Evolutionary conservation across 2,888 invertebrate species (phyloP), one percentile per base, ranked within the genome.

Genomic region (Apotomis turbidana): DNA sequence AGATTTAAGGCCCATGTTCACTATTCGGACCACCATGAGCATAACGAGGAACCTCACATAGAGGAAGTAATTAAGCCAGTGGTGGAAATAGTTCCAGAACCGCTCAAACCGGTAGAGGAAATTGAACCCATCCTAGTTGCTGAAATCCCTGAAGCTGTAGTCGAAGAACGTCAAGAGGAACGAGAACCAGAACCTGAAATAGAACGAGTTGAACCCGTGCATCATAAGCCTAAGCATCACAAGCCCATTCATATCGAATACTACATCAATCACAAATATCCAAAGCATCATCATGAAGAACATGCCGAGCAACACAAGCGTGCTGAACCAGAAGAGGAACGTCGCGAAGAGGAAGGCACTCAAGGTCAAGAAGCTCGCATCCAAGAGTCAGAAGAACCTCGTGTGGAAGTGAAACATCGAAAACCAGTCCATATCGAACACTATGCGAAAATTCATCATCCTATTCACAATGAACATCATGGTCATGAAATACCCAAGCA

Each of bases 1-100:
- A 81, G 81, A 75, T 79, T 81, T 63, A 75, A 78, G 3, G 79
- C 80, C 13, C 57, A 79, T 38, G 81, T 81, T 60, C 73, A 77
- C 5, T 80, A 77, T 68, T 74, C 75, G 9, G 75, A 80, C 38
- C 75, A 73, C 49, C 74, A 76, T 27, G 70, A 74, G 55, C 74
- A 76, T 63, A 61, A 71, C 5, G 59, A 69, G n/a, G 68, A 76
- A 13, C 68, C 62, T 15, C 57, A 38, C 15, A 27, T 58, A 6
- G 58, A 71, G 12, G 59, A 74, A 58, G 41, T 44, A 3, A 10
- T 27, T 41, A 58, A 55, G 44, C 49, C 41, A 9, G 4, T 15
- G 41, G 58, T 67, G 38, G 55, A 70, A 55, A 12, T 49, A 49
- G 9, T 49, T 3, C 9, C 8, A 49, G 49, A 64, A 52, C 51